Evolutionary conservation across 2,113 vertebrate genomes (phyloP).

Genomic region (Burhinus bistriatus): DNA sequence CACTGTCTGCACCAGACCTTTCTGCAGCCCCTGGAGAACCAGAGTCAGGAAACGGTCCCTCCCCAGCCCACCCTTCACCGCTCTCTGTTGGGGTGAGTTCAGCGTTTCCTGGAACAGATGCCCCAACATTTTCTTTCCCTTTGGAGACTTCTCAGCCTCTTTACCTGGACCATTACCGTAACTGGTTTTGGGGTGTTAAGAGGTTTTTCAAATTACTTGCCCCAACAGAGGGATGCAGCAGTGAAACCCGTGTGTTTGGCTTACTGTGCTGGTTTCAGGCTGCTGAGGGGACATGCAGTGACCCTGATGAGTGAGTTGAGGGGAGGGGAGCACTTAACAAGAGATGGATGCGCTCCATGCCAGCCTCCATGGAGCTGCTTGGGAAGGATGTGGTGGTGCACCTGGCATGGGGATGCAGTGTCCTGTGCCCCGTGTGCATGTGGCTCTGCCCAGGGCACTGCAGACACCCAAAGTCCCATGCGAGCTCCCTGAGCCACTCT

Average conservation of each 20-base stretch:
- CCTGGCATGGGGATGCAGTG: neutral
- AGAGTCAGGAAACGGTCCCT: neutral
- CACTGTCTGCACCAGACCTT: neutral
- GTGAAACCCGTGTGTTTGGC: accelerated
- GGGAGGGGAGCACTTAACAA: accelerated
- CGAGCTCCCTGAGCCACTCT: neutral
- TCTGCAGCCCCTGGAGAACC: neutral
- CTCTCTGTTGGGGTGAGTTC: neutral
- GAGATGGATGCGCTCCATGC: accelerated
- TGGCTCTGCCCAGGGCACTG: neutral
- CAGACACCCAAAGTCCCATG: neutral
- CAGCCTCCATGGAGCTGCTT: accelerated
- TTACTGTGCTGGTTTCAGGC: neutral
- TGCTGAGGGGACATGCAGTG: neutral
- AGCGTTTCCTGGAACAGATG: neutral
- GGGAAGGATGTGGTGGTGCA: accelerated
- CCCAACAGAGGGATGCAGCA: neutral
- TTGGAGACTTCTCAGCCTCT: neutral
- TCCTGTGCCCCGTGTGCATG: accelerated
- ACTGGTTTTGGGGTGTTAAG: neutral
- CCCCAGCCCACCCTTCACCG: neutral
- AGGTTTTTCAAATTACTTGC: neutral
- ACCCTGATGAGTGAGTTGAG: accelerated
- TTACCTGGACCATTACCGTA: accelerated
- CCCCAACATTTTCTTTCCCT: neutral